Percentiles rank a stretch among this genome's conserved stretches.
phyloP scores from a whole-genome alignment of 2,113 vertebrate genomes.

The Poeciliopsis turrubarensis region DNA sequence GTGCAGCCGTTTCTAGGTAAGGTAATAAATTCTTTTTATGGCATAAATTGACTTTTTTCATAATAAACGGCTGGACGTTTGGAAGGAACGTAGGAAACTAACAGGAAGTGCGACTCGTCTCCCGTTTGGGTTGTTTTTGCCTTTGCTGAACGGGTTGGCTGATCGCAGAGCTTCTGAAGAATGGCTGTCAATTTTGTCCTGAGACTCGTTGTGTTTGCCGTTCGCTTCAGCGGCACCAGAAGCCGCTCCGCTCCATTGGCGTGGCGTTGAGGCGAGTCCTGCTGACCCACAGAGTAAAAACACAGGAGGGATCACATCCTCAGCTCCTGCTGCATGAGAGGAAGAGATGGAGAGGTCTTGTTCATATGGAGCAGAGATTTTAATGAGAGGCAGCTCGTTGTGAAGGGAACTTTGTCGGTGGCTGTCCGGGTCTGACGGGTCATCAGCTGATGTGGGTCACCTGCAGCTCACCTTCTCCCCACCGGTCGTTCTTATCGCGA shows the following conservation, averaged over 20 bases:
- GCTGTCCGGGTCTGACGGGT: not conserved
- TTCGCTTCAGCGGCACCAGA: constrained; percentile 14
- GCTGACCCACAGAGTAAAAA: constrained; percentile 20
- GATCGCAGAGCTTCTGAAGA: constrained; percentile 12
- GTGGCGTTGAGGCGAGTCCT: not conserved
- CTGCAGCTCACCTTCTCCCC: constrained; percentile 1
- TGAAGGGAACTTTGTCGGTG: constrained; percentile 8
- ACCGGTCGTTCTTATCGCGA: not conserved
- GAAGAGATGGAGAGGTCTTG: not conserved
- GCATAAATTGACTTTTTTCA: not conserved
- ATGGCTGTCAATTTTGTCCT: constrained; percentile 12
- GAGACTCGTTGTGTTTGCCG: constrained; percentile 38
- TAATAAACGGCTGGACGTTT: not conserved
- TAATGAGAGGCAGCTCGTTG: constrained; percentile 8
- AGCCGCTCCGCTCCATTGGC: not conserved
- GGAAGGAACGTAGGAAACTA: not conserved
- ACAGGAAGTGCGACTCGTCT: too few relatives aligned
- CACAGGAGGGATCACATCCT: constrained; percentile 21
- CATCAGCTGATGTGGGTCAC: constrained; percentile 18
- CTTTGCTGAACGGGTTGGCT: constrained; percentile 2
- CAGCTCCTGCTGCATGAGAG: not conserved
- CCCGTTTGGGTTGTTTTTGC: too few relatives aligned
- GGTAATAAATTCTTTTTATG: too few relatives aligned
- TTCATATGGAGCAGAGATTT: constrained; percentile 10
- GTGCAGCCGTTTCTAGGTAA: too few relatives aligned